phyloP scores from a whole-genome alignment of 2,888 invertebrate genomes.

The Caenorhabditis sp. region DNA sequence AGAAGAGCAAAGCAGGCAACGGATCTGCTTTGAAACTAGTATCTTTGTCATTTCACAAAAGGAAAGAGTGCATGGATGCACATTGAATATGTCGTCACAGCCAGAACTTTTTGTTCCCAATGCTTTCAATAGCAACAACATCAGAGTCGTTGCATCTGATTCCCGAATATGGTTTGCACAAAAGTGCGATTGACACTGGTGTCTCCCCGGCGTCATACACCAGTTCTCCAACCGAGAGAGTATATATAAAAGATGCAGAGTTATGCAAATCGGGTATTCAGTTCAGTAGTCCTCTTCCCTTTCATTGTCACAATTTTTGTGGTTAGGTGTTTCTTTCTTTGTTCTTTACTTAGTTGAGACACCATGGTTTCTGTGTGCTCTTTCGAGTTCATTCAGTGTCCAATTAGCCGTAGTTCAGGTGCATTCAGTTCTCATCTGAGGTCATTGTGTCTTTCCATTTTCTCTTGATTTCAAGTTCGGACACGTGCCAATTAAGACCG shows the following conservation, averaged over 20 bases:
- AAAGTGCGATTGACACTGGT: constrained; percentile 35
- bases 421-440: constrained; percentile 18
- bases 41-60: too few species aligned
- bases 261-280: constrained; percentile 34
- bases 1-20: too few species aligned
- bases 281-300: constrained; percentile 5
- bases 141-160: neutral
- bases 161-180: neutral
- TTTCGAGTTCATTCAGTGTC: constrained; percentile 23
- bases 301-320: constrained; percentile 4
- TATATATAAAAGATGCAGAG: constrained; percentile 5
- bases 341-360: neutral
- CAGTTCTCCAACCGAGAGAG: neutral
- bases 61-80: too few species aligned
- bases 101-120: too few species aligned
- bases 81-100: too few species aligned
- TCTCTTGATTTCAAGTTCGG: constrained; percentile 6
- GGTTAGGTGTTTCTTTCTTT: neutral
- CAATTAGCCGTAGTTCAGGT: constrained; percentile 39
- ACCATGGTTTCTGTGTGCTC: constrained; percentile 2
- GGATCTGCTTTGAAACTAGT: too few species aligned
- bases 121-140: neutral
- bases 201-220: constrained; percentile 25
- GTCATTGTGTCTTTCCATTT: constrained; percentile 7
- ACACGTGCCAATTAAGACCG: neutral